Evolutionary conservation across 2,797 vertebrate genomes (phyloP), one percentile per base, ranked within the genome.

Genomic region (Cetoscarus ocellatus): DNA sequence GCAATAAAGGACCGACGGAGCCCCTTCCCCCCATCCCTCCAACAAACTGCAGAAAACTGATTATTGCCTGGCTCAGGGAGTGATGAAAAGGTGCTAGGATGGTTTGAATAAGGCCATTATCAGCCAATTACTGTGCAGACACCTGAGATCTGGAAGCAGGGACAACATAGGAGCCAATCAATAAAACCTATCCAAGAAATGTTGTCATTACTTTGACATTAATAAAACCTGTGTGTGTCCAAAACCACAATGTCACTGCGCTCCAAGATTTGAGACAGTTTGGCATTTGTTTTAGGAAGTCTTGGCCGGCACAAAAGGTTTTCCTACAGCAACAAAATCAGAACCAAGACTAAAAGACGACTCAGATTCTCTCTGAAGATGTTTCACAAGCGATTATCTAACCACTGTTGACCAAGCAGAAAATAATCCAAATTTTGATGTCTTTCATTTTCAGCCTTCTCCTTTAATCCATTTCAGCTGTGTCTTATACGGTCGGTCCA

Each of bases 1-100:
- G 43, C 68, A 83, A 83, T 82, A 53, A 84, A 87, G 61, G 58
- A 74, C 69, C 47, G 62, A 73, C 67, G 27, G 55, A 82, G 49
- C 73, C 34, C 65, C 61, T 10, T 39, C 71, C 57, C 55, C 69
- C 53, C 48, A 36, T 0, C 66, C 51, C 42, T 44, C 61, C 48
- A 78, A 71, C 66, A 67, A 67, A 67, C 61, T 70, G 34, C 44
- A 52, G 45, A 75, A 19, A 60, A 40, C 61, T 66, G 63, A 86
- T 88, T 73, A 62, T 40, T 3, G 50, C 63, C 77, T 50, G 58
- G 67, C 61, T 74, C 57, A 43, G 14, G 27, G 54, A 70, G 70
- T 45, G 74, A 87, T 84, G 57, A 80, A 70, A 77, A 35, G 51
- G 60, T 43, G 63, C 9, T 12, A 2, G 15, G 14, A 14, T 60